Percentiles rank a stretch among this genome's conserved stretches.
phyloP scores from a whole-genome alignment of 2,113 vertebrate species.

The Poeciliopsis prolifica region DNA sequence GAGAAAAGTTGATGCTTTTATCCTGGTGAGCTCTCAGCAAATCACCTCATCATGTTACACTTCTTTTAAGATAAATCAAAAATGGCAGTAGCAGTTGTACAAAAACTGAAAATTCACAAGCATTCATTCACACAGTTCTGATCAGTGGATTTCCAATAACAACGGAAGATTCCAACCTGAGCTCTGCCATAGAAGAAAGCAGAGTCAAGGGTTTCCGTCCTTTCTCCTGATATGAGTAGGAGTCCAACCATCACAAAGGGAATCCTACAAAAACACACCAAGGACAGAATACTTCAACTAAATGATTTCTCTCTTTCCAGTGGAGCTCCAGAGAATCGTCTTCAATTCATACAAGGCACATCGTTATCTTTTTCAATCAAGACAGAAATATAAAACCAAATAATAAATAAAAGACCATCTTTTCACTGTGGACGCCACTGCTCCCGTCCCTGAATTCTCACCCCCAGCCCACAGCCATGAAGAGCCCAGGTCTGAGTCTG shows the following conservation, averaged over 20 bases:
- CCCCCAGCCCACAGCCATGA: constrained; percentile 94
- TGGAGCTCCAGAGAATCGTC: no score
- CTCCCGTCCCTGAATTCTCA: constrained; percentile 54
- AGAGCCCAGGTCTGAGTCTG: constrained; percentile 86
- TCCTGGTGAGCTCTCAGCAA: no score
- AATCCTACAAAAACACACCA: constrained; percentile 77
- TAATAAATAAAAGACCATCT: no score
- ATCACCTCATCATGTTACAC: not conserved
- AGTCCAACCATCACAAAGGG: constrained; percentile 88
- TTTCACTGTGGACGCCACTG: no score
- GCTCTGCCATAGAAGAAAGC: constrained; percentile 94
- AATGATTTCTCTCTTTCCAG: not conserved
- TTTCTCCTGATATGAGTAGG: constrained; percentile 85
- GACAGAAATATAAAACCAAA: no score
- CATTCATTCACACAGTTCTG: not conserved
- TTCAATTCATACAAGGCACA: no score
- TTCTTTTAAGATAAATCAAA: not conserved
- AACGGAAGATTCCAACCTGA: constrained; percentile 81
- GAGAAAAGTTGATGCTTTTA: no score
- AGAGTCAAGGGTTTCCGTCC: constrained; percentile 84
- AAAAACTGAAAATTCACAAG: not conserved
- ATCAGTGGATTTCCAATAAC: not conserved
- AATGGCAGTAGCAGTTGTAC: not conserved
- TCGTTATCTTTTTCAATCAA: no score
- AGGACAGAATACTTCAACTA: not conserved